Base-by-base conservation (phyloP, 2,797 vertebrate genomes). In the Lemur catta region DNA sequence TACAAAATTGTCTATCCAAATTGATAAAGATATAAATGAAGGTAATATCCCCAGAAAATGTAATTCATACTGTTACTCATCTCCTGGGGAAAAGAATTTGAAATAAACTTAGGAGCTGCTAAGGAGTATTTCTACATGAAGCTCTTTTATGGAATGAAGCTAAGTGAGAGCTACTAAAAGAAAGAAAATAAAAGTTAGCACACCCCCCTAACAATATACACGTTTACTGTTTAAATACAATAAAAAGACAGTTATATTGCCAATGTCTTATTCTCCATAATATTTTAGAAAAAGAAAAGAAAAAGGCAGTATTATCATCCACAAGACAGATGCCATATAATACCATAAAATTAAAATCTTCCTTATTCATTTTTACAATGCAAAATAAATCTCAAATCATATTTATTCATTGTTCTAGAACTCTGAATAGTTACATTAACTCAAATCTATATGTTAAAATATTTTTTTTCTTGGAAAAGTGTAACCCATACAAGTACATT, bases 21-120 rank as follows among this genome's bases (percentile, higher is more conserved):
- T 89, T 78, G 85, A 95, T 94, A 84, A 95, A 85, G 69, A 89
- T 74, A 93, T 89, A 95, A 97, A 93, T 93, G 76, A 90, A 98
- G 94, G 78, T 75, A 95, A 88, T 96, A 97, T 86, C 75, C 4
- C 13, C 50, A 84, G 74, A 95, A 89, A 97, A 91, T 92, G 71
- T 86, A 52, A 92, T 97, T 96, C 92, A 96, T 48, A 65, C 10
- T 93, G 65, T 94, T 74, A 96, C 52, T 85, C 86, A 33, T 97
- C 87, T 94, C 93, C 52, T 81, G 87, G 61, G 85, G 30, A 89
- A 96, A 17, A 48, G 28, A 89, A 95, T 50, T 95, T 93, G 57
- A 96, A 93, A 96, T 92, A 89, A 96, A 95, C 24, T 57, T 72
- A 87, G 94, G 35, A 80, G 67, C 22, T 82, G 33, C 79, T 87